Evolutionary conservation across 2,888 invertebrate genomes (phyloP).

Genomic region (Ornithoptera alexandrae): DNA sequence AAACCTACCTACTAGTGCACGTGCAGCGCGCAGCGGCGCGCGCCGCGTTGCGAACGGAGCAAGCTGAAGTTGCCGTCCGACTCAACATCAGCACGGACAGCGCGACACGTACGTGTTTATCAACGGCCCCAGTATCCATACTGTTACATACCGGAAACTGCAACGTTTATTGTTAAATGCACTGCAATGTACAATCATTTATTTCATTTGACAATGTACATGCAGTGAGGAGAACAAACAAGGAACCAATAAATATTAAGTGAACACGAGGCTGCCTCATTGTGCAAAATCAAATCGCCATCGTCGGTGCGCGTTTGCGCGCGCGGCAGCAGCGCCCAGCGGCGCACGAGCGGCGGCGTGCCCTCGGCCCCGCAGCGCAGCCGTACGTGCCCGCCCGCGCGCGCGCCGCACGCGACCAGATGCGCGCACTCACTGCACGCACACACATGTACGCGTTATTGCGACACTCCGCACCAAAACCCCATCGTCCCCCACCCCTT

Average conservation of each 20-base stretch:
- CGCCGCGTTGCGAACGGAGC: constrained; percentile 87
- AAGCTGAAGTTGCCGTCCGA: constrained; percentile 86
- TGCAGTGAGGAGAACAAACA: too few relatives aligned
- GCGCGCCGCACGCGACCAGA: constrained; percentile 84
- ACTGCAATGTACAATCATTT: too few relatives aligned
- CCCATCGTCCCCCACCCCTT: too few relatives aligned
- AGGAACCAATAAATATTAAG: not conserved
- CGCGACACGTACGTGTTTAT: too few relatives aligned
- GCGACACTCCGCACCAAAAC: too few relatives aligned
- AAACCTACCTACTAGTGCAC: too few relatives aligned
- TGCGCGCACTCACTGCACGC: constrained; percentile 84
- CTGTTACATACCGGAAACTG: too few relatives aligned
- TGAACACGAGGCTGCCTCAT: constrained; percentile 56
- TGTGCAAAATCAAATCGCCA: constrained; percentile 84
- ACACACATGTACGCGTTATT: not conserved
- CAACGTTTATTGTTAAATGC: too few relatives aligned
- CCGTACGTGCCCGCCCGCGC: constrained; percentile 81
- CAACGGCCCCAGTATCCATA: too few relatives aligned
- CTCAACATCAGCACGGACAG: constrained; percentile 75
- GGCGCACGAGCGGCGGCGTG: constrained; percentile 81
- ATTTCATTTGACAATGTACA: too few relatives aligned
- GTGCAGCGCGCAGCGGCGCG: too few relatives aligned
- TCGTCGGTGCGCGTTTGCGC: constrained; percentile 78
- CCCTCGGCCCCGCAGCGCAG: constrained; percentile 85
- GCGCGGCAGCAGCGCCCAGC: constrained; percentile 79